phyloP scores from a whole-genome alignment of 2,797 vertebrate species.

The Alosa sapidissima region DNA sequence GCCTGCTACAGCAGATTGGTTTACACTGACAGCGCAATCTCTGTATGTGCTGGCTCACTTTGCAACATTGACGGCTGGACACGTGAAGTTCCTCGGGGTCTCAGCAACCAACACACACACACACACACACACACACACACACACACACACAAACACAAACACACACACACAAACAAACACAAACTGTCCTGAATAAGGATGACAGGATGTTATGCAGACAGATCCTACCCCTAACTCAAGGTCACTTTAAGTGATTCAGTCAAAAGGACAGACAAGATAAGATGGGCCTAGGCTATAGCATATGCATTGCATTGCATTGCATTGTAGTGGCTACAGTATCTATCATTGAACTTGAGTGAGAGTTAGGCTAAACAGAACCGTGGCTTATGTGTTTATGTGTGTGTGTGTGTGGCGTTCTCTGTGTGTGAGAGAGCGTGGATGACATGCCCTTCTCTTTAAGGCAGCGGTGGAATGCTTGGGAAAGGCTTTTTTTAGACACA shows the following conservation, averaged over 20 bases:
- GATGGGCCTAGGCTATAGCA: not conserved
- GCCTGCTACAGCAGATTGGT: not conserved
- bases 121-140: too few relatives aligned
- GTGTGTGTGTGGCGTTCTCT: not conserved
- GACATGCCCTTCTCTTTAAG: conserved; percentile 11
- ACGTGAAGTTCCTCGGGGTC: not conserved
- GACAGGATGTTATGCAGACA: not conserved
- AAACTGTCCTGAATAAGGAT: not conserved
- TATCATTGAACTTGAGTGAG: not conserved
- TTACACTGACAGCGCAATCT: conserved; percentile 9
- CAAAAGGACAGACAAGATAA: not conserved
- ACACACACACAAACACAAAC: not conserved
- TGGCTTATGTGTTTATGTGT: not conserved
- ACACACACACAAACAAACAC: too few relatives aligned
- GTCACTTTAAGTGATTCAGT: not conserved
- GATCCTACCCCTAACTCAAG: not conserved
- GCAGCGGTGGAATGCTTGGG: conserved; percentile 7
- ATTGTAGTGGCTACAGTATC: not conserved
- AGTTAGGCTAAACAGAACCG: not conserved
- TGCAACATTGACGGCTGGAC: not conserved
- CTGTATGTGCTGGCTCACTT: not conserved
- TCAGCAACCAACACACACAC: not conserved
- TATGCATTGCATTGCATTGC: not conserved
- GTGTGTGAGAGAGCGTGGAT: not conserved
- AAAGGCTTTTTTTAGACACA: conserved; percentile 21